Base-by-base conservation (phyloP, 2,797 vertebrate species). In the Clarias platycephalus region DNA sequence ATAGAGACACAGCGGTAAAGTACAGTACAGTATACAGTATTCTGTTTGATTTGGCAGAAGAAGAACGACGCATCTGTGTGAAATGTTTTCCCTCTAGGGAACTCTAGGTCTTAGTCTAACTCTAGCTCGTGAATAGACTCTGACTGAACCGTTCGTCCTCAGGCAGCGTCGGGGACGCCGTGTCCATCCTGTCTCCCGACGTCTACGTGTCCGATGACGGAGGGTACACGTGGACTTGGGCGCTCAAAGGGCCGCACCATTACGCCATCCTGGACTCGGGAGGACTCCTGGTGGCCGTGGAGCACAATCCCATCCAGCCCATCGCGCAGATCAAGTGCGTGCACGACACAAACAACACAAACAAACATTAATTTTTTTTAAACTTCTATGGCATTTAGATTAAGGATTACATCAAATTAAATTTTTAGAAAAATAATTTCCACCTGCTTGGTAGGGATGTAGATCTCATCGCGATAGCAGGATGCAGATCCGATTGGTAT, bases 141-240 rank as follows among this genome's bases (percentile, higher is more conserved):
- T 79, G n/a, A 57, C 9, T 18, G 22, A 37, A n/a, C 15, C 15
- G 80, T 58, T 71, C 13, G 1, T 84, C 86, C 24, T 64, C 93
- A 99, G 97, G 97, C 75, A 98, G 97, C 4, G 96, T 98, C 9
- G 97, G 97, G 4, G 96, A 97, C 13, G 94, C 96, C 63, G 95
- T 97, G 89, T 97, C 97, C 0, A 93, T 96, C 90, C 93, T 96
- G 93, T 94, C 88, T 83, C 96, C 97, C 0, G 96, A 97, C 6
- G 97, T 99, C 66, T 99, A 96, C 71, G 96, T 98, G 89, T 98
- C 98, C 4, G 97, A 98, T 72, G 97, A 99, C 2, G 98, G 97
- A 0, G 98, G 97, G 12, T 99, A 99, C 92, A 96, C 95, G 0
- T 99, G 98, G 98, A 87, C 94, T 0, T 93, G 92, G 89, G 97